Conservation (phyloP, 2,888 invertebrate species). For the Ophion ellenae region DNA sequence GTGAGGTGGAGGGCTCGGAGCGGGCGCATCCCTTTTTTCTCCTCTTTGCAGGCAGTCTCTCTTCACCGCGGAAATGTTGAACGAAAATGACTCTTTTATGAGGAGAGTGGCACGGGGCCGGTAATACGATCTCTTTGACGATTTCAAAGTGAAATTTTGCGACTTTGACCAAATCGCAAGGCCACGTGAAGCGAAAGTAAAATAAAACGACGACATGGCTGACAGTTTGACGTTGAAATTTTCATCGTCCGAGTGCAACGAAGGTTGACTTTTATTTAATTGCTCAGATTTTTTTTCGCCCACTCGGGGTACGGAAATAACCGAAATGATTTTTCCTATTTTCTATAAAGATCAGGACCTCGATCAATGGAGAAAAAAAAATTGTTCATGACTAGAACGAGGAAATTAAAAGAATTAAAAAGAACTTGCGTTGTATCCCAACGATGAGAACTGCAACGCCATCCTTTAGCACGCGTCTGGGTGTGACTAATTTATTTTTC, state of each 20-base stretch:
- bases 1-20: background rate
- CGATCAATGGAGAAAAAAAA: too few relatives aligned
- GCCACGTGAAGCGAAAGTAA: background rate
- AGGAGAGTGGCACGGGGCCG: background rate
- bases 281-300: too few relatives aligned
- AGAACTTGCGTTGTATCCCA: too few relatives aligned
- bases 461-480: background rate
- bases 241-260: too few relatives aligned
- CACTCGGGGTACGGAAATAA: too few relatives aligned
- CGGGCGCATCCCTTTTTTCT: background rate
- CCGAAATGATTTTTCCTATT: too few relatives aligned
- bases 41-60: background rate
- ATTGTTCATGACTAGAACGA: too few relatives aligned
- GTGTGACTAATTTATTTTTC: background rate
- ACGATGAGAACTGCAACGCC: background rate
- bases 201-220: constrained; percentile 21
- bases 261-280: too few relatives aligned
- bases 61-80: background rate
- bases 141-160: constrained; percentile 30
- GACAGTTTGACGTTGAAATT: background rate
- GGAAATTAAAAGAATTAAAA: too few relatives aligned
- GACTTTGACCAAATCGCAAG: constrained; percentile 2
- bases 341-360: too few relatives aligned
- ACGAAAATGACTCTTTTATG: constrained; percentile 4
- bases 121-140: constrained; percentile 15